Evolutionary conservation across 2,797 vertebrate genomes (phyloP).

Genomic region (Helostoma temminkii): DNA sequence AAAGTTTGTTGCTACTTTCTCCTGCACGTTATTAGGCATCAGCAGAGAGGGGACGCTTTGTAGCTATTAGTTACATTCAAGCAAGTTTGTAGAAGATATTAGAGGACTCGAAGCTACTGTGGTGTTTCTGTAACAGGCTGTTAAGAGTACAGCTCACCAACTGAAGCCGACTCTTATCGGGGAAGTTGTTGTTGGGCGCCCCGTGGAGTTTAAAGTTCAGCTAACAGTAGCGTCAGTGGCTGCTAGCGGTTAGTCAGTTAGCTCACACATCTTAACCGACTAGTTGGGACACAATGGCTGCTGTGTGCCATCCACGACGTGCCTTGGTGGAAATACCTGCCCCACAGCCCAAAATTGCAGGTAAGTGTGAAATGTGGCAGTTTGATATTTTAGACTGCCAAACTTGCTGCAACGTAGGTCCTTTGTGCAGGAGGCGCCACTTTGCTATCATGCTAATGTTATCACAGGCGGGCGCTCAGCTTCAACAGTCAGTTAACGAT

Average conservation of each 20-base stretch:
- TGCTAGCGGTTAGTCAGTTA: conserved; percentile 52
- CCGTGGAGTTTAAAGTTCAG: conserved; percentile 68
- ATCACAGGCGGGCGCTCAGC: conserved; percentile 5
- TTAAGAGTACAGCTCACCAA: background rate
- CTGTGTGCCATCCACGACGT: conserved; percentile 73
- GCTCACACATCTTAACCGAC: rapidly evolving
- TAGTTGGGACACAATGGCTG: conserved; percentile 64
- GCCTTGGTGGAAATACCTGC: conserved; percentile 82
- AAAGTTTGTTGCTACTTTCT: conserved; percentile 20
- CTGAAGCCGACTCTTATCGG: background rate
- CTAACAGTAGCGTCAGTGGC: conserved; percentile 42
- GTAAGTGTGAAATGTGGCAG: conserved; percentile 45
- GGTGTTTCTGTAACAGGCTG: background rate
- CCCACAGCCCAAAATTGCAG: conserved; percentile 83
- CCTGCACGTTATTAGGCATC: rapidly evolving
- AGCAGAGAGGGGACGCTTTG: rapidly evolving
- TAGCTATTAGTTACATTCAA: background rate
- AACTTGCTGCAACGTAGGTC: background rate
- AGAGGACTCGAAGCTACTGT: rapidly evolving
- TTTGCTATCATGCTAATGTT: conserved; percentile 43
- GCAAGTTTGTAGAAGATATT: rapidly evolving
- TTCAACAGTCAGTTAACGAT: background rate
- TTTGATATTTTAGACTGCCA: no score
- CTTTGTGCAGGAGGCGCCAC: conserved; percentile 23
- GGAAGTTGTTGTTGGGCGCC: background rate